Evolutionary conservation across 2,113 vertebrate species (phyloP).

Genomic region (Macroglossus sobrinus): DNA sequence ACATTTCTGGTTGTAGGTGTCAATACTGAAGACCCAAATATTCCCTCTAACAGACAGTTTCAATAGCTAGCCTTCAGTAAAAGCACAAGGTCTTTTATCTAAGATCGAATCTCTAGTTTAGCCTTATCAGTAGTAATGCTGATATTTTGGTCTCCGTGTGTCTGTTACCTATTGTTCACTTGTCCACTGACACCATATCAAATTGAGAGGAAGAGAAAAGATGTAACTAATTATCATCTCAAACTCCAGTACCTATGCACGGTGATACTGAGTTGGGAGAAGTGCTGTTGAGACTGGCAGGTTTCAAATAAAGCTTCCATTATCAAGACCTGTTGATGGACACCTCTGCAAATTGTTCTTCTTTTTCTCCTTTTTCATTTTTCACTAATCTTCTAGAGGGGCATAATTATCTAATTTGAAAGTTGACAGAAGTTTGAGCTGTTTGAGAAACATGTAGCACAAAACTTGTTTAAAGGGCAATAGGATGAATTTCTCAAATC

Average conservation of each 20-base stretch:
- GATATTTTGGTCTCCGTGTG: background rate
- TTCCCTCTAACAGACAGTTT: background rate
- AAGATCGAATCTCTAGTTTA: background rate
- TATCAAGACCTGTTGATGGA: background rate
- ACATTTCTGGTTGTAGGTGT: background rate
- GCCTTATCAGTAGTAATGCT: background rate
- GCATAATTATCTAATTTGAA: background rate
- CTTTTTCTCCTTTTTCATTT: background rate
- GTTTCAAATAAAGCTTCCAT: background rate
- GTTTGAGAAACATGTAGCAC: background rate
- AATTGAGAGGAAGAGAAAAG: background rate
- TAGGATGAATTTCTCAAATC: background rate
- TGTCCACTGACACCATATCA: background rate
- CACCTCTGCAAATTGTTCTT: background rate
- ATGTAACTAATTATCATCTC: background rate
- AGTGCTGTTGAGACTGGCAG: background rate
- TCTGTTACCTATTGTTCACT: background rate
- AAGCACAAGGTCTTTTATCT: background rate
- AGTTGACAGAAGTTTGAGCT: background rate
- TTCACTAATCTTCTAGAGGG: background rate
- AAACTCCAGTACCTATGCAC: background rate
- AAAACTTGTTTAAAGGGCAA: background rate
- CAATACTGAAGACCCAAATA: background rate
- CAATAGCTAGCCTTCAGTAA: background rate
- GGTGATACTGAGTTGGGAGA: background rate